These are phyloP conservation scores for Crossaster papposus DNA, from an alignment of 53 echinoderm and acorn worm species.

Conservation along the genomic window DNA sequence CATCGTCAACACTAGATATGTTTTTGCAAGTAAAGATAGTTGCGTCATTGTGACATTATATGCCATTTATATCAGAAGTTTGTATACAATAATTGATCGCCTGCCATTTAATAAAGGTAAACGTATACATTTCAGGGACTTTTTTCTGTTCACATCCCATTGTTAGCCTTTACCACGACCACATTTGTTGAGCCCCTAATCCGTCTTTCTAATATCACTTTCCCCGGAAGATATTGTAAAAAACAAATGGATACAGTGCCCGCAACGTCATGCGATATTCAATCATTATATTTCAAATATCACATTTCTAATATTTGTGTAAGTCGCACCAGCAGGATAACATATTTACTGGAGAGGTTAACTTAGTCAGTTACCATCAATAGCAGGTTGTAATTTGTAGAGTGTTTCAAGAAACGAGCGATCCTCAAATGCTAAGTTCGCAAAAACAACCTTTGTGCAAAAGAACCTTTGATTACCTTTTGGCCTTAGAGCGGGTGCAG, in stretches of 20 bases:
- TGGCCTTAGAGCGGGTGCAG: neutral
- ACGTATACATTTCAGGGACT: too few species aligned
- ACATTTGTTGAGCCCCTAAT: too few species aligned
- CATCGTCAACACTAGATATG: too few species aligned
- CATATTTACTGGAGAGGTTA: neutral
- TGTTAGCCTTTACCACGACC: too few species aligned
- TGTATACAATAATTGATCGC: too few species aligned
- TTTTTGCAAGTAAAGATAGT: too few species aligned
- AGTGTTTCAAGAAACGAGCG: neutral
- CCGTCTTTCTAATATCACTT: too few species aligned
- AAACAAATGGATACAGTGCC: neutral
- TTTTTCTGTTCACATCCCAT: too few species aligned
- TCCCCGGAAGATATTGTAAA: neutral
- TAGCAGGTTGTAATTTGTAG: neutral
- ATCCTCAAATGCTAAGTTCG: neutral
- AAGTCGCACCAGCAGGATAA: neutral
- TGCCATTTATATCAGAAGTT: too few species aligned
- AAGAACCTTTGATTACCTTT: neutral
- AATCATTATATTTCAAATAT: neutral
- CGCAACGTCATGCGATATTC: neutral
- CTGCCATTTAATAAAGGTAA: too few species aligned
- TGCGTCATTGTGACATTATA: too few species aligned
- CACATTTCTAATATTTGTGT: neutral
- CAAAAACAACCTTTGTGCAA: slow-evolving; percentile 1
- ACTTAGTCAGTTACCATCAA: neutral